Percentiles rank a stretch among this genome's conserved stretches.
These are phyloP conservation scores for Meriones psammophilus DNA, from an alignment of 2,797 vertebrate species.

Conservation along the genomic window DNA sequence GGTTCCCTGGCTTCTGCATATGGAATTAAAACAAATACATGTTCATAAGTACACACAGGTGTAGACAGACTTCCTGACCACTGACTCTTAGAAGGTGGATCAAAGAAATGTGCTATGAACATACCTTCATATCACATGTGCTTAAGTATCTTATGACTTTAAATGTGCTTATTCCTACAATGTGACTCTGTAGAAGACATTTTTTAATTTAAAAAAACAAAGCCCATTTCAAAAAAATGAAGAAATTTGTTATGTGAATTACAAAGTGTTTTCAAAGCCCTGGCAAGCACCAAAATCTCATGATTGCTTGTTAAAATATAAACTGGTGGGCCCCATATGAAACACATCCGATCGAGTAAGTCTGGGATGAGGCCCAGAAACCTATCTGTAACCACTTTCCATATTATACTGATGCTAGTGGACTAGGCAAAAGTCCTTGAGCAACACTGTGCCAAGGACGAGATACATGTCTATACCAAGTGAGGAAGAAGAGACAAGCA, in stretches of 20 bases:
- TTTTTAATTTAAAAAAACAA: neutral
- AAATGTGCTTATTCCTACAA: neutral
- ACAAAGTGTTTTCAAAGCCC: constrained; percentile 15
- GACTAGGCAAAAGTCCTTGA: neutral
- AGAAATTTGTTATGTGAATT: neutral
- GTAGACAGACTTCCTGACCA: neutral
- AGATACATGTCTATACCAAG: neutral
- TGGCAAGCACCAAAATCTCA: neutral
- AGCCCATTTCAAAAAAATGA: neutral
- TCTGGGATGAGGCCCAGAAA: neutral
- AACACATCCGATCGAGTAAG: neutral
- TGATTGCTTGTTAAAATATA: neutral
- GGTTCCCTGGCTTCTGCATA: neutral
- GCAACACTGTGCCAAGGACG: neutral
- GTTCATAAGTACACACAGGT: neutral
- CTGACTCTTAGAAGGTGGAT: neutral
- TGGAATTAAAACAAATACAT: neutral
- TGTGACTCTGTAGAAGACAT: neutral
- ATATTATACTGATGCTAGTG: neutral
- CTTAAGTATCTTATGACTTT: neutral
- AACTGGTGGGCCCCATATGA: neutral
- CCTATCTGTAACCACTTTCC: neutral
- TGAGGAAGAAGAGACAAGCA: neutral
- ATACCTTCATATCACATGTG: neutral
- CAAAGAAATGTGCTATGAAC: neutral